These are phyloP conservation scores for Calyptommatus sinebrachiatus DNA, from an alignment of 2,113 vertebrate genomes.

Conservation along the genomic window DNA sequence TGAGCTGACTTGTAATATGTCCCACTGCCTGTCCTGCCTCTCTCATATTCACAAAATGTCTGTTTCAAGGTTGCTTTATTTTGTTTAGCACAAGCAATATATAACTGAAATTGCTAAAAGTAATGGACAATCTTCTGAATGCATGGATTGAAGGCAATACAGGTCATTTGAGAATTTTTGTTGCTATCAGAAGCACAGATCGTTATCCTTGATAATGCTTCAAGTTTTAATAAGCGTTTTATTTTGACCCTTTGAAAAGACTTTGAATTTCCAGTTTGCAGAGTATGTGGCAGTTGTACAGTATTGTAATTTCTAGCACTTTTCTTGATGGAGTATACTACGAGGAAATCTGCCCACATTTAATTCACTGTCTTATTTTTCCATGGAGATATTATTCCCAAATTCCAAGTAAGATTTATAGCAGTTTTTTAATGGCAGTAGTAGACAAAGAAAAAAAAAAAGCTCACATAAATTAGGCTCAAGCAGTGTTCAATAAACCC, in stretches of 20 bases:
- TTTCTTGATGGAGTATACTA: background rate
- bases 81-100: background rate
- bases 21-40: background rate
- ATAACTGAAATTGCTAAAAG: background rate
- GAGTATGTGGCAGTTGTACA: too few relatives aligned
- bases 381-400: background rate
- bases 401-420: too few relatives aligned
- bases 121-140: background rate
- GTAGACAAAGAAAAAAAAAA: too few relatives aligned
- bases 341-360: background rate
- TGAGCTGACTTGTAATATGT: background rate
- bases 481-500: too few relatives aligned
- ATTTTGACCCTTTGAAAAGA: background rate
- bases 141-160: background rate
- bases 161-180: background rate
- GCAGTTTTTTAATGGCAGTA: too few relatives aligned
- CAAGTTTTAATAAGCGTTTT: background rate
- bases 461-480: too few relatives aligned
- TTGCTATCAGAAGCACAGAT: background rate
- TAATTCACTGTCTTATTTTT: background rate
- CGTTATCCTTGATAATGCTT: background rate
- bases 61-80: slow-evolving; percentile 11
- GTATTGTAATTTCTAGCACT: too few relatives aligned
- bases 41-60: background rate
- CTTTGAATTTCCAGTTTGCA: background rate